Base-by-base conservation (phyloP, 2,888 invertebrate genomes). In the Coelinius sp. region DNA sequence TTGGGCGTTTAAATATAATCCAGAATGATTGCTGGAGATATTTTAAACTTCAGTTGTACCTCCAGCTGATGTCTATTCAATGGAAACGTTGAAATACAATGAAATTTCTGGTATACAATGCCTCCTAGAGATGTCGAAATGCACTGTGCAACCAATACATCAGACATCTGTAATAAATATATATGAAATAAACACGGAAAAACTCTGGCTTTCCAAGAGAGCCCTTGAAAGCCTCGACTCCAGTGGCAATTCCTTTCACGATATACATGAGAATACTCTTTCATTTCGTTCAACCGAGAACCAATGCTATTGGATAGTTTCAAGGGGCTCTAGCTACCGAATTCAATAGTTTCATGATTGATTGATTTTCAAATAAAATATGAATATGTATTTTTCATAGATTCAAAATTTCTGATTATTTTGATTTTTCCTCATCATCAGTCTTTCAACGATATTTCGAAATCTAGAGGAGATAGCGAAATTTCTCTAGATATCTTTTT, bases 261-360 rank as follows among this genome's bases (percentile, higher is more conserved):
- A 17, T 14, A 35, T 59, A 59, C 59, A 10, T 7, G 31, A 35
- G 35, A 59, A 59, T 20, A 20, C 35, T 35, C 59, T 59, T 59
- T 59, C 59, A 59, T 25, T 31, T 35, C 31, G 35, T 59, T 17
- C 31, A 59, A 35, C 35, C 35, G 59, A 59, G 27, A 59, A 59
- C 10, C 35, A 31, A 59, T 17, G 59, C 25, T 24, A 10, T 53
- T 24, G 25, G 53, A 25, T 53, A 53, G 24, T 27, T 24, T 24
- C 24, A 12, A 53, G 27, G 24, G 27, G n/a, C 25, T 24, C 25
- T 20, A 22, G 8, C 6, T 35, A 14, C n/a, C 20, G 38, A 41
- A 73, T 71, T 73, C 67, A 74, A 73, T 73, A 69, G 73, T 70
- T 70, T 25, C 41, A 69, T 73, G 74, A 76, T 76, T 69, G 74